Base-by-base conservation (phyloP, 2,797 vertebrate species). In the Sebastes minor region DNA sequence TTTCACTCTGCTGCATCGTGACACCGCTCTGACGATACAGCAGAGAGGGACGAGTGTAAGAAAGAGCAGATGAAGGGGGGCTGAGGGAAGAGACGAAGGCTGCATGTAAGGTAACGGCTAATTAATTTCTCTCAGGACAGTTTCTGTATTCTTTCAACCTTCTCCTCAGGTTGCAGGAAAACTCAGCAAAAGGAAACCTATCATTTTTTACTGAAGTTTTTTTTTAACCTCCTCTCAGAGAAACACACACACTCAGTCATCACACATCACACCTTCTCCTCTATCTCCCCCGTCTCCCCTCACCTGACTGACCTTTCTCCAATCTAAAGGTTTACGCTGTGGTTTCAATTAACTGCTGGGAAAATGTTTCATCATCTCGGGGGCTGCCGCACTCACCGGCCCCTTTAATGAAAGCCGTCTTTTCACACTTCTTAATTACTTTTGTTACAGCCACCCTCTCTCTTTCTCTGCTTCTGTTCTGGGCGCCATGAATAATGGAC, bases 401-500 rank as follows among this genome's bases (percentile, higher is more conserved):
- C 71, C 78, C 78, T 78, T 74, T 83, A 84, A 89, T 88, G 52
- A 76, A 88, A 80, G 52, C 9, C 7, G 2, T 84, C 87, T 87
- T 83, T 83, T 88, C 87, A 74, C 52, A 88, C 81, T 70, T 80
- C 80, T 86, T 90, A 89, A 93, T 93, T 89, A 88, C 83, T 92
- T 83, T 80, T 88, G 78, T 84, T 83, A 60, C 56, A 62, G 63
- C 56, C 60, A 35, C 30, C 52, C 38, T 73, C 59, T 65, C 32
- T 77, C 60, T 52, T 56, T 78, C 62, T 81, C 38, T 33, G 73
- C 25, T 46, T 65, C 49, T 67, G 52, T 70, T 84, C 68, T 66
- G 28, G 30, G 55, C 1, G 8, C 25, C 38, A 69, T 83, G 76
- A 90, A 89, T 83, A 91, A 91, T 85, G 8, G 59, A 80, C 82